A percentile compares a stretch with the other conserved stretches of the same genome.
phyloP scores from a whole-genome alignment of 1,140 invertebrate species.

The Dufourea novaeangliae region DNA sequence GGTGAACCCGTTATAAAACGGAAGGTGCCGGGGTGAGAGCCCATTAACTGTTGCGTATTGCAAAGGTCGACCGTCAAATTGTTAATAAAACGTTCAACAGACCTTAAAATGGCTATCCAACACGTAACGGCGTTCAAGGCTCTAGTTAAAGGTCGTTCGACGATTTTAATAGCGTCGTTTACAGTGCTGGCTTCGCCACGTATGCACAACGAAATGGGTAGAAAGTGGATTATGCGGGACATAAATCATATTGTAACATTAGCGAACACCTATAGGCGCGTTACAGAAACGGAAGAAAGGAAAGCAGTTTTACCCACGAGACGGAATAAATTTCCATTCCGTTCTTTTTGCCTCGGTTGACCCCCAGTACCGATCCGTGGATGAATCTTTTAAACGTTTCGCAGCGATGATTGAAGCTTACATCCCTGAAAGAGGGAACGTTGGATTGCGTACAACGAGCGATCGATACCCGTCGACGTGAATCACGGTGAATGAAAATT shows the following conservation, averaged over 20 bases:
- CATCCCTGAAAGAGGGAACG: too few relatives aligned
- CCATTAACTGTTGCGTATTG: not conserved
- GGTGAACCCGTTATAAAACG: too few relatives aligned
- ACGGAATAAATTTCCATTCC: not conserved
- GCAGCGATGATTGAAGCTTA: too few relatives aligned
- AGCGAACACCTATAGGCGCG: not conserved
- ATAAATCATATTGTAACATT: not conserved
- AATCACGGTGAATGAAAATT: too few relatives aligned
- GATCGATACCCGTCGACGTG: too few relatives aligned
- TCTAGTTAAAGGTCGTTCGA: constrained; percentile 8
- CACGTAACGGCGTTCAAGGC: not conserved
- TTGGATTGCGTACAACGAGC: too few relatives aligned
- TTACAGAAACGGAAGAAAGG: not conserved
- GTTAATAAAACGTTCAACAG: constrained; percentile 17
- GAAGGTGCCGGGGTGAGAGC: too few relatives aligned
- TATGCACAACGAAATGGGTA: not conserved
- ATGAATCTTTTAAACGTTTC: too few relatives aligned
- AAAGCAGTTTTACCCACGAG: not conserved
- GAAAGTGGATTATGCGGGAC: constrained; percentile 2
- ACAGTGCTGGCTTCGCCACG: not conserved
- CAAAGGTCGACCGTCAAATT: constrained; percentile 1
- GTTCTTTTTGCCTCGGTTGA: not conserved
- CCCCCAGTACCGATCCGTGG: not conserved
- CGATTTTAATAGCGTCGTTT: constrained; percentile 26
- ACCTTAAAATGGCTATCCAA: not conserved